phyloP scores from a whole-genome alignment of 2,797 vertebrate species.

The Syngnathus rostellatus region DNA sequence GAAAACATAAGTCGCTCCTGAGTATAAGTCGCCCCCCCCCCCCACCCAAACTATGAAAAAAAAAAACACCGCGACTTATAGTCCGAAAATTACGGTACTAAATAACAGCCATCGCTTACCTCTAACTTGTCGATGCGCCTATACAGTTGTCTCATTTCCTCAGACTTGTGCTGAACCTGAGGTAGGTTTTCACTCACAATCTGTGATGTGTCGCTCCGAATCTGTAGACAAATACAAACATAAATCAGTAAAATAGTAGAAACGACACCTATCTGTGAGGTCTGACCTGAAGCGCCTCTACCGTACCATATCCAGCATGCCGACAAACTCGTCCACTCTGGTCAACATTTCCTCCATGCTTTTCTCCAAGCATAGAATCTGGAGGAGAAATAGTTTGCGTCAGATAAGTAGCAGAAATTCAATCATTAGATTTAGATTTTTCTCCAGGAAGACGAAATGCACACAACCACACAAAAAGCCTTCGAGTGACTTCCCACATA shows the following conservation, averaged over 20 bases:
- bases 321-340: conserved; percentile 92
- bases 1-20: too few relatives aligned
- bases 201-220: conserved; percentile 83
- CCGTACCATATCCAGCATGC: conserved; percentile 91
- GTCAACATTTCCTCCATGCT: conserved; percentile 88
- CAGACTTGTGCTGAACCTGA: conserved; percentile 80
- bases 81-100: too few relatives aligned
- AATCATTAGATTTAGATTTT: conserved; percentile 5
- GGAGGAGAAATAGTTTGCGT: conserved; percentile 15
- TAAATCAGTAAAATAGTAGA: not conserved
- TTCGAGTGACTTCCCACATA: not conserved
- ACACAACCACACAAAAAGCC: not conserved
- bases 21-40: too few relatives aligned
- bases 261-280: not conserved
- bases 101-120: conserved; percentile 55
- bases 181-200: conserved; percentile 84
- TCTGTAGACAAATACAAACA: conserved; percentile 51
- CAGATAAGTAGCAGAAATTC: conserved; percentile 9
- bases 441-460: not conserved
- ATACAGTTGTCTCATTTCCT: conserved; percentile 85
- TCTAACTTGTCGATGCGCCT: conserved; percentile 86
- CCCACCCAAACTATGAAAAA: too few relatives aligned
- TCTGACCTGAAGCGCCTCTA: not conserved
- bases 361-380: conserved; percentile 81
- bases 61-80: too few relatives aligned